phyloP scores from a whole-genome alignment of 2,888 invertebrate genomes.

The Neoaliturus tenellus region DNA sequence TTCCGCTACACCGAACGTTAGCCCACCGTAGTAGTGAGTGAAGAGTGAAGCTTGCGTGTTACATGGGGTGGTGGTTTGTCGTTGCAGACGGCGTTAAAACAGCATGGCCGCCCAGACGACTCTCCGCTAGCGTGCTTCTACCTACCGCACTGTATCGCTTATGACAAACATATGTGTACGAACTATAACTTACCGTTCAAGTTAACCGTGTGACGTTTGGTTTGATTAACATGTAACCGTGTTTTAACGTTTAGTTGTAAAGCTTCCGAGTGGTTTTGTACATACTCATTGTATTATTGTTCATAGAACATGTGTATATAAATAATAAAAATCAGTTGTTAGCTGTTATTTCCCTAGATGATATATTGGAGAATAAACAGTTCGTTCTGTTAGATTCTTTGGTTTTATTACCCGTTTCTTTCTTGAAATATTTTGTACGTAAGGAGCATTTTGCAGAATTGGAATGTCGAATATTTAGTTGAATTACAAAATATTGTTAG shows the following conservation, averaged over 20 bases:
- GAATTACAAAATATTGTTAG: neutral
- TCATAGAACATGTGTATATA: conserved; percentile 31
- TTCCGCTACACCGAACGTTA: neutral
- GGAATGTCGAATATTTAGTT: neutral
- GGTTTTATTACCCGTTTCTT: conserved; percentile 5
- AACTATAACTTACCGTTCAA: neutral
- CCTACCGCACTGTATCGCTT: neutral
- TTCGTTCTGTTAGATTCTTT: conserved; percentile 17
- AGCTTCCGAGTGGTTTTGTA: conserved; percentile 19
- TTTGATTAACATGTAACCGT: conserved; percentile 7
- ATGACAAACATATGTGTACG: conserved; percentile 10
- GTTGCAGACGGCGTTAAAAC: conserved; percentile 60
- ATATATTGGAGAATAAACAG: neutral
- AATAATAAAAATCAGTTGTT: neutral
- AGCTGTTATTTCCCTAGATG: conserved; percentile 19
- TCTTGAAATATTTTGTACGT: neutral
- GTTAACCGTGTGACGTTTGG: conserved; percentile 22
- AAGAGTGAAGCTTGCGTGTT: conserved; percentile 28
- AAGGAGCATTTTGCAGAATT: neutral
- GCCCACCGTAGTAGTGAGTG: neutral
- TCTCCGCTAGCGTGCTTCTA: conserved; percentile 36
- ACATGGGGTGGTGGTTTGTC: conserved; percentile 56
- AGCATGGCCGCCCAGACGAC: neutral
- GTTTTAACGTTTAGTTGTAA: conserved; percentile 28
- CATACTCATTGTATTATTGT: conserved; percentile 15